Evolutionary conservation across 2,113 vertebrate genomes (phyloP).

Genomic region (Sylvietta virens): DNA sequence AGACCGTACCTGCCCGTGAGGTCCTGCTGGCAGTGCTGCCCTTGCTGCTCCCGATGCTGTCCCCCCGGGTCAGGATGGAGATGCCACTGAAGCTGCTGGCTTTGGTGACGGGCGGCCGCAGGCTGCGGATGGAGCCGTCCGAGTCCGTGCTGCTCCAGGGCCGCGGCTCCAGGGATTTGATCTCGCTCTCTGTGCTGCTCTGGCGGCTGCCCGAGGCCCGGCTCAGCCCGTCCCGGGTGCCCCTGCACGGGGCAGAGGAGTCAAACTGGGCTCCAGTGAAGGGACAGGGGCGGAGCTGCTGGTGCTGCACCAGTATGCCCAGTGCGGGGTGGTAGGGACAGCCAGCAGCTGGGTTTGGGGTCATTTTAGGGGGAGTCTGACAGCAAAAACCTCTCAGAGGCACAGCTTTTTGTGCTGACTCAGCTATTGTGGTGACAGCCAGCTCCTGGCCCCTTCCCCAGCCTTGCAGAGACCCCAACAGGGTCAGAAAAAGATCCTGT

Average conservation of each 20-base stretch:
- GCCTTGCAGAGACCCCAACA: neutral
- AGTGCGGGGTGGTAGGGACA: neutral
- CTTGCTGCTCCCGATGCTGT: slow-evolving; percentile 91
- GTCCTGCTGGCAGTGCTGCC: slow-evolving; percentile 82
- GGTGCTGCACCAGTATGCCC: neutral
- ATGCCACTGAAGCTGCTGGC: slow-evolving; percentile 99
- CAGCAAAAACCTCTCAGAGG: neutral
- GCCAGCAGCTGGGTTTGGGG: neutral
- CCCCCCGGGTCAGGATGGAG: slow-evolving; percentile 95
- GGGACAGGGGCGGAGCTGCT: neutral
- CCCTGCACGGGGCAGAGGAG: slow-evolving; percentile 71
- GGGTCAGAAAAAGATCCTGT: neutral
- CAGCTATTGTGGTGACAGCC: neutral
- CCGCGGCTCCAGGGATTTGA: slow-evolving; percentile 93
- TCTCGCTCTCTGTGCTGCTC: slow-evolving; percentile 97
- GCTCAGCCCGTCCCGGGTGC: slow-evolving; percentile 86
- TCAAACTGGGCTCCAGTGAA: neutral
- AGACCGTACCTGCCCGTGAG: slow-evolving; percentile 83
- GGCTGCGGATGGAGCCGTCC: slow-evolving; percentile 87
- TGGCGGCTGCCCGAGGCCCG: slow-evolving; percentile 92
- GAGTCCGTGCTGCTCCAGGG: slow-evolving; percentile 99
- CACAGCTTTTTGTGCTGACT: neutral
- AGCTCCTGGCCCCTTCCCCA: neutral
- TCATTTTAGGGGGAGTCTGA: neutral
- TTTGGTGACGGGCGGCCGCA: slow-evolving; percentile 94